Percentiles rank a stretch among this genome's conserved stretches.
These are phyloP conservation scores for Rhamnusium bicolor DNA, from an alignment of 2,888 invertebrate genomes.

Conservation along the genomic window DNA sequence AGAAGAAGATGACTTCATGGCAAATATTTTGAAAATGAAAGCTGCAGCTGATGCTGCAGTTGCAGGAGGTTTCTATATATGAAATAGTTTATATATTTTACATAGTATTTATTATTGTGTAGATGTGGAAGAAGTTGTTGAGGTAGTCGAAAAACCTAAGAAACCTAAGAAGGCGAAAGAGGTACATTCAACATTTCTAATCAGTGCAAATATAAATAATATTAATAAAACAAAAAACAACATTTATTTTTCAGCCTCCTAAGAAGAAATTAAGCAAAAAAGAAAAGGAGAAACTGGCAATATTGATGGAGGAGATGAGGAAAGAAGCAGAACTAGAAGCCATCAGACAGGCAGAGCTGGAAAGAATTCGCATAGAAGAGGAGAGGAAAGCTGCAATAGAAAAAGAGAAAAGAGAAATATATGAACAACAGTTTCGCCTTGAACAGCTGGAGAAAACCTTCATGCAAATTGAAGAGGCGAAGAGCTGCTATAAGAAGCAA, in stretches of 20 bases:
- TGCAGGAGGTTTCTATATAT: not conserved
- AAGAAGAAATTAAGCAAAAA: constrained; percentile 31
- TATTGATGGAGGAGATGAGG: constrained; percentile 52
- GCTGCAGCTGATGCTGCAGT: constrained; percentile 13
- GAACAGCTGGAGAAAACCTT: constrained; percentile 60
- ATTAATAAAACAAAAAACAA: not conserved
- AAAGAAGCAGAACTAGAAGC: constrained; percentile 55
- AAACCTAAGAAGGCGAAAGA: constrained; percentile 27
- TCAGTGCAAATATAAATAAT: not conserved
- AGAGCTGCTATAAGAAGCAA: constrained; percentile 40
- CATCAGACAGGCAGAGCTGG: constrained; percentile 49
- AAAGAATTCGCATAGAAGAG: constrained; percentile 57
- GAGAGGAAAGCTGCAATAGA: constrained; percentile 61
- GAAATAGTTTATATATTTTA: not conserved
- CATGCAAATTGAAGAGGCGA: constrained; percentile 39
- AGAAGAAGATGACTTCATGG: constrained; percentile 17
- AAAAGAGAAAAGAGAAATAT: constrained; percentile 65
- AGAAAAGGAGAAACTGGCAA: constrained; percentile 38
- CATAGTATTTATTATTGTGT: not conserved
- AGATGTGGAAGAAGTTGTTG: not conserved
- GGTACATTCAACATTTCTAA: not conserved
- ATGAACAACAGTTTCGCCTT: constrained; percentile 60
- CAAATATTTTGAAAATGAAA: constrained; percentile 21
- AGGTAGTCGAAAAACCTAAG: not conserved
- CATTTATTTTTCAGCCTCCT: constrained; percentile 1